Conservation (phyloP, 2,888 invertebrate species). For the Agrochola lota region DNA sequence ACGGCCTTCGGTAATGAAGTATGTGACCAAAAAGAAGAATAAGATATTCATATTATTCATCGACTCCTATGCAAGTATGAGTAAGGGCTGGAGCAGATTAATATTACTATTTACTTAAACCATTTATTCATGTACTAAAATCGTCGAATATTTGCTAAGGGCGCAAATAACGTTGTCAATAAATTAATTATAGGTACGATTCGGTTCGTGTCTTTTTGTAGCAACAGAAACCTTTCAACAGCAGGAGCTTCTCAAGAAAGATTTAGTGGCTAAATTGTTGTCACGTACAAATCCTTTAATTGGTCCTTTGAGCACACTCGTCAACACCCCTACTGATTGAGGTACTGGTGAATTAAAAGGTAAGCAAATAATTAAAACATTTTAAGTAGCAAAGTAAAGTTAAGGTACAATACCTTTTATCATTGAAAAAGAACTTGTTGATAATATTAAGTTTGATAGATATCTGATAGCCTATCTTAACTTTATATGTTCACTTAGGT, state of each 20-base stretch:
- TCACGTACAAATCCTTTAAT: conserved; percentile 4
- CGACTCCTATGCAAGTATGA: too few relatives aligned
- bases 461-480: too few relatives aligned
- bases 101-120: too few relatives aligned
- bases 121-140: background rate
- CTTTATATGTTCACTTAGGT: background rate
- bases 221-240: background rate
- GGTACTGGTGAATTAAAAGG: background rate
- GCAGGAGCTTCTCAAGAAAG: background rate
- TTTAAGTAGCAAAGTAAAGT: background rate
- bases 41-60: too few relatives aligned
- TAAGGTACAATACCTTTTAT: background rate
- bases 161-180: too few relatives aligned
- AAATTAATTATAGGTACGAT: background rate
- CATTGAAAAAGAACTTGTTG: background rate
- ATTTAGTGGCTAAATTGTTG: background rate
- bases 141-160: background rate
- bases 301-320: background rate
- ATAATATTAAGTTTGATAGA: background rate
- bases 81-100: too few relatives aligned
- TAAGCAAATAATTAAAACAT: background rate
- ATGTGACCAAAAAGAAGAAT: background rate
- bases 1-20: background rate
- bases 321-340: background rate
- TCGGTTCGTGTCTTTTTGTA: background rate